Base-by-base conservation (phyloP, 2,797 vertebrate species). In the Enteromius fasciolatus region DNA sequence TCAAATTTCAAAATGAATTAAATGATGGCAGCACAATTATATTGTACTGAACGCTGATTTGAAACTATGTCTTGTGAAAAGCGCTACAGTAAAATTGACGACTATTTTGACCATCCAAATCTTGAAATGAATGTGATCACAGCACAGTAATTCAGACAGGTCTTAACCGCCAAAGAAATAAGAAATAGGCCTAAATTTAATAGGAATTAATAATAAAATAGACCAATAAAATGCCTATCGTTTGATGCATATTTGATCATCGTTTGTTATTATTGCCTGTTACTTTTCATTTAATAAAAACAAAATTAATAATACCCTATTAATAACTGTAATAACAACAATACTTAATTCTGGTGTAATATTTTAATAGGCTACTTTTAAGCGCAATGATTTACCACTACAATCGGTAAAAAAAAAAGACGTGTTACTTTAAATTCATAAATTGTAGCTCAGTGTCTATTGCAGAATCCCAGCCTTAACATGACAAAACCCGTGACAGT, bases 401-500 rank as follows among this genome's bases (percentile, higher is more conserved):
- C 33, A n/a, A 72, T 72, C 39, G 17, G 12, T n/a, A 9, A 44
- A 12, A 12, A 44, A 36, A 59, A 72, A 20, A 48, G 54, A 17
- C 5, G n/a, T 28, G 28, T 54, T 28, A 36, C n/a, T 23, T 33
- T 18, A 52, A 17, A 50, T 74, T 81, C 12, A 15, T 33, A 80
- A 46, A 57, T 81, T 39, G 18, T 36, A 18, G 15, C 28, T 44
- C 54, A 23, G 23, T 61, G 70, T 69, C 11, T 73, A 23, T 63
- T 50, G 17, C 14, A 75, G 10, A 25, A 74, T 15, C 25, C 17
- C 17, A 75, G 44, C 28, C 44, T 66, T 66, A 73, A 81, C 59
- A 66, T 54, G 70, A 25, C 80, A 76, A 73, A 90, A 89, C 84
- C 78, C 73, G 44, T 41, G 67, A 46, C 76, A 68, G 59, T 78